Evolutionary conservation across 2,888 invertebrate genomes (phyloP), one percentile per base, ranked within the genome.

Genomic region (Meteorus cinctellus): DNA sequence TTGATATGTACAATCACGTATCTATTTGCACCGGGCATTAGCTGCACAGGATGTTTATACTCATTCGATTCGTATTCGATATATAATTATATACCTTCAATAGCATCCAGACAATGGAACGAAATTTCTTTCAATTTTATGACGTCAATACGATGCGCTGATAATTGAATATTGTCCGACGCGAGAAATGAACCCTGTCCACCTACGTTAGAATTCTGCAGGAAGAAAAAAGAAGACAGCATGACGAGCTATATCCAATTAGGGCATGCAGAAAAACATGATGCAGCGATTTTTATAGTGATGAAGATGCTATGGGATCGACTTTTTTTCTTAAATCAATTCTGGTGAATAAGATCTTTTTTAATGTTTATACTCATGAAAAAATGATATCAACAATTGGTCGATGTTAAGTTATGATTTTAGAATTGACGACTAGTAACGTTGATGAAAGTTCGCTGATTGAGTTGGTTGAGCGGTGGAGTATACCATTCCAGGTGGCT

Each of bases 361-460:
- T 55, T 19, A n/a, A 19, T 55, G 19, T 67, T 67, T 19, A 65
- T 36, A 51, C 14, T 67, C 4, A 67, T 67, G 67, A 67, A 67
- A 67, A 67, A 67, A 48, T 67, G 27, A 67, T 24, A 24, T 27
- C 48, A 48, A 67, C 48, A 45, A 29, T 45, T 55, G 55, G 55
- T 55, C 19, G n/a, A 19, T 55, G 16, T n/a, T 66, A 67, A 29
- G 48, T 24, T 48, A 29, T 24, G 5, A 48, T n/a, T 48, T 48
- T 19, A 24, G 31, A 41, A 27, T n/a, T n/a, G 36, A 62, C 62
- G 65, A 77, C 45, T 78, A 79, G 81, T 89, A 89, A 77, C 89
- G 89, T 78, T 89, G 89, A 85, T 89, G 89, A 77, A 89, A 89
- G 79, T 89, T 89, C 67, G 89, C 86, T 36, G 87, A 87, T 71